These are phyloP conservation scores for Gymnopithys bicolor DNA, from an alignment of 2,797 vertebrate species.

Conservation along the genomic window DNA sequence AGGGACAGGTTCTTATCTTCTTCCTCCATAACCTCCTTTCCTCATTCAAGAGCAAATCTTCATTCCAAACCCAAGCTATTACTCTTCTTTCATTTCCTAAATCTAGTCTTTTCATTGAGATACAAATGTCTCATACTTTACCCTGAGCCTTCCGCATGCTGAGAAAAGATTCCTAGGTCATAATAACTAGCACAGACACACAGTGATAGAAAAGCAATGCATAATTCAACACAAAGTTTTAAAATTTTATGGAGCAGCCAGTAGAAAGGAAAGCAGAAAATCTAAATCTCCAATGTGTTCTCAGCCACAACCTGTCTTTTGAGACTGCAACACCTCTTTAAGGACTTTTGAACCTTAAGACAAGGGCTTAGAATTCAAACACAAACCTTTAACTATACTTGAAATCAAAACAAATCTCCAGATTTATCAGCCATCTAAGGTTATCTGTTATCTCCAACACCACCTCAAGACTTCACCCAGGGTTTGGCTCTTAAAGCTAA, in stretches of 20 bases:
- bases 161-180: background rate
- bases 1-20: background rate
- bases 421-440: background rate
- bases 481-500: background rate
- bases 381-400: background rate
- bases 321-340: background rate
- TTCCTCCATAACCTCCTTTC: background rate
- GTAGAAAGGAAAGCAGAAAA: background rate
- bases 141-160: background rate
- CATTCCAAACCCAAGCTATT: background rate
- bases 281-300: background rate
- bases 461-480: background rate
- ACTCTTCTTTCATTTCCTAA: background rate
- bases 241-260: conserved; percentile 35
- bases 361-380: background rate
- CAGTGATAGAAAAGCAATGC: conserved; percentile 9
- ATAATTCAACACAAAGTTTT: conserved; percentile 31
- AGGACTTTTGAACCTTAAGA: background rate
- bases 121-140: background rate
- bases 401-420: conserved; percentile 9
- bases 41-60: background rate
- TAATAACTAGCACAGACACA: background rate
- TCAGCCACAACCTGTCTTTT: background rate
- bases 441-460: background rate
- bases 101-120: background rate